Conservation (phyloP, 2,888 invertebrate genomes). For the Hipparchia semele region DNA sequence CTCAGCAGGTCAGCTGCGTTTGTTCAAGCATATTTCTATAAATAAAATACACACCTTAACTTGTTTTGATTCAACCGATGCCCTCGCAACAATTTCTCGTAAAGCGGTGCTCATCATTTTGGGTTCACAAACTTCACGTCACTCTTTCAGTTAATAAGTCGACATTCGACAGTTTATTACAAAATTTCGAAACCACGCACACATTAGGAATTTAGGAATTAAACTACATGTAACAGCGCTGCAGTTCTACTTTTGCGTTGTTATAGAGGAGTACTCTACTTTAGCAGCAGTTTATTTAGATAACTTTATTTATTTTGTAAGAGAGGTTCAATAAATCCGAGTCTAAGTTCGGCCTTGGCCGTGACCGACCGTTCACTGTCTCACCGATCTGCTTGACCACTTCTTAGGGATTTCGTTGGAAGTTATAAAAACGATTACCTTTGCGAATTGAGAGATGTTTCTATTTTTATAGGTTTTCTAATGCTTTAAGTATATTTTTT, state of each 20-base stretch:
- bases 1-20: background rate
- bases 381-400: slow-evolving; percentile 65
- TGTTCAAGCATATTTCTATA: background rate
- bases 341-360: slow-evolving; percentile 72
- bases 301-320: slow-evolving; percentile 48
- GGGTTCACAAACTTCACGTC: slow-evolving; percentile 53
- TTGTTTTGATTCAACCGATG: slow-evolving; percentile 65
- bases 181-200: background rate
- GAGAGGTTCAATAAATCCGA: slow-evolving; percentile 50
- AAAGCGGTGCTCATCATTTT: slow-evolving; percentile 71
- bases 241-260: slow-evolving; percentile 22
- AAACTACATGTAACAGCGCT: background rate
- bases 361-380: slow-evolving; percentile 78
- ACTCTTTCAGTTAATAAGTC: background rate
- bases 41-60: slow-evolving; percentile 56
- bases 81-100: slow-evolving; percentile 70
- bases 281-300: slow-evolving; percentile 41
- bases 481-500: background rate
- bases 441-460: slow-evolving; percentile 24
- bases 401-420: slow-evolving; percentile 45
- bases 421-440: slow-evolving; percentile 48
- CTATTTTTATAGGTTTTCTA: background rate
- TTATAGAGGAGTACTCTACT: slow-evolving; percentile 50
- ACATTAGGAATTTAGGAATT: background rate
- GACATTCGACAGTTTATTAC: background rate